Evolutionary conservation across 2,888 invertebrate genomes (phyloP).

Genomic region (Hypomecis atomaria): DNA sequence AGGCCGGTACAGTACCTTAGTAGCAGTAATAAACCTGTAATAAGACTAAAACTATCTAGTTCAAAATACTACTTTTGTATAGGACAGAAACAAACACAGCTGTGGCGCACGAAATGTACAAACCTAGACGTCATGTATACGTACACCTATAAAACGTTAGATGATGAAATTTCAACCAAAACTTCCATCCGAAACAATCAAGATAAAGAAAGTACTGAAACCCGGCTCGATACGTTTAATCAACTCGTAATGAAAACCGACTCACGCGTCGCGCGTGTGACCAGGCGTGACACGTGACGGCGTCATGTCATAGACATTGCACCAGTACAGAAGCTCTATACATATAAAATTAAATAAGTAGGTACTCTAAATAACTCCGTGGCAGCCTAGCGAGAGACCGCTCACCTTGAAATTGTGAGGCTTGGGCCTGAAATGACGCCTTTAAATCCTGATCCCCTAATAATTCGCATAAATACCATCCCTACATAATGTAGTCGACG

Average conservation of each 20-base stretch:
- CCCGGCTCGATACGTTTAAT: slow-evolving; percentile 27
- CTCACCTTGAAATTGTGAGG: too few relatives aligned
- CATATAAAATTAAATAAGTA: too few relatives aligned
- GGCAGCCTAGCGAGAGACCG: too few relatives aligned
- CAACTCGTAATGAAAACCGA: slow-evolving; percentile 40
- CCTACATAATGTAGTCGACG: too few relatives aligned
- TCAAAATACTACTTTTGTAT: neutral
- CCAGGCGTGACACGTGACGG: slow-evolving; percentile 57
- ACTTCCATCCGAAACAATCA: slow-evolving; percentile 25
- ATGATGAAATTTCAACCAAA: slow-evolving; percentile 26
- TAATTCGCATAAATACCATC: too few relatives aligned
- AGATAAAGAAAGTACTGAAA: slow-evolving; percentile 36
- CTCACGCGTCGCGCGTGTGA: slow-evolving; percentile 63
- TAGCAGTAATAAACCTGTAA: too few relatives aligned
- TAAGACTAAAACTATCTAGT: neutral
- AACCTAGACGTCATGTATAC: neutral
- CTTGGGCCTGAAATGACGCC: too few relatives aligned
- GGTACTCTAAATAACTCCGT: too few relatives aligned
- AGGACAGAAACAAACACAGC: neutral
- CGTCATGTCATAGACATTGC: slow-evolving; percentile 48
- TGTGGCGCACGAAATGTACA: neutral
- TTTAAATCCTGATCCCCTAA: too few relatives aligned
- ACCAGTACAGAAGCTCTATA: slow-evolving; percentile 1
- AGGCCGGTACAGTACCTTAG: too few relatives aligned
- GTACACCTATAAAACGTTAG: neutral